Evolutionary conservation across 2,113 vertebrate species (phyloP), one percentile per base, ranked within the genome.

Genomic region (Ameiurus melas): DNA sequence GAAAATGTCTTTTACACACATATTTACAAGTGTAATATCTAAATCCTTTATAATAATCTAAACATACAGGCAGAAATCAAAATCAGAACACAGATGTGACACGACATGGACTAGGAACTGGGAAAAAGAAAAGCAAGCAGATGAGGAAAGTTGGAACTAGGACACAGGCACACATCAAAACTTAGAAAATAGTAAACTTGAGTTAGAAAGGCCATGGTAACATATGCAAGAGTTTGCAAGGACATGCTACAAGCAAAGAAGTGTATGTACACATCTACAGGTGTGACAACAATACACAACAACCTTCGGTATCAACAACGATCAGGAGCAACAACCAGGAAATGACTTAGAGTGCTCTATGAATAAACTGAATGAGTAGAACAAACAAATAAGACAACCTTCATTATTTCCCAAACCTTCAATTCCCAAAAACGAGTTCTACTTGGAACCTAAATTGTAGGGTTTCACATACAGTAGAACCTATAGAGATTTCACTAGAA

Each of bases 191-290:
- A 57, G n/a, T 17, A 30, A 33, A 80, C 51, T 80, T 33, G 78
- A 55, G 27, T 57, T 30, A 9, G 78, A 80, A 33, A 80, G 58
- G 53, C 30, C 53, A 22, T 36, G 30, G 79, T 36, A 58, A 57
- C 53, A 58, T 53, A 58, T 10, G 79, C 79, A 81, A 81, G 79
- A 81, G 51, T 81, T 81, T 81, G 47, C 77, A 79, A 55, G 47
- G 47, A 8, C 47, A 55, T 79, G 79, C 58, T 22, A 9, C 17
- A 33, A 22, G 53, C 53, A 58, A 58, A 9, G 79, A 22, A 20
- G 51, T 55, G 27, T 19, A 30, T 79, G 55, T 55, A 30, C 30
- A 55, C 77, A 55, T 51, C 27, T n/a, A 19, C 77, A n/a, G 27
- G 47, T 1, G 1, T 79, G 43, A 53, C 27, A 27, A 51, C 47